A percentile compares a stretch with the other conserved stretches of the same genome.
Conservation (phyloP, 2,888 invertebrate species). For the Itoplectis maculator region DNA sequence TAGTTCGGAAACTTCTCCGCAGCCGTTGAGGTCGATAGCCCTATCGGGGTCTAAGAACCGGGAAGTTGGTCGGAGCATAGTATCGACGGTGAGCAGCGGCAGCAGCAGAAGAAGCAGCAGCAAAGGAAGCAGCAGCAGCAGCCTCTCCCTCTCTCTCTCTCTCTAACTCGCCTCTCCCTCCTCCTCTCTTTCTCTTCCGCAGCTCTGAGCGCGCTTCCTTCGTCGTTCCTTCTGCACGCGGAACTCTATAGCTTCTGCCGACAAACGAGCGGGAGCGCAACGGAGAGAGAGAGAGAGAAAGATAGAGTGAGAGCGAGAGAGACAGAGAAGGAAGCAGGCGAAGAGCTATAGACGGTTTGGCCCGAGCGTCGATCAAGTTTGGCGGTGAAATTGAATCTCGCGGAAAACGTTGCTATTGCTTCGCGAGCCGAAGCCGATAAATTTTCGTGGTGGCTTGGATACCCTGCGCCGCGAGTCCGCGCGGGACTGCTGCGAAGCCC, state of each 20-base stretch:
- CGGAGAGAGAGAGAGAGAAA: slow-evolving; percentile 11
- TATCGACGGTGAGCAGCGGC: slow-evolving; percentile 56
- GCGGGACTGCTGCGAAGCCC: background rate
- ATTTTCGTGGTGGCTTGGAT: slow-evolving; percentile 52
- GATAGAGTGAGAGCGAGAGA: slow-evolving; percentile 18
- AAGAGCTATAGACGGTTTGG: slow-evolving; percentile 21
- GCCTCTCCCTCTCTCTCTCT: slow-evolving; percentile 14
- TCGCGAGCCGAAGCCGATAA: slow-evolving; percentile 50
- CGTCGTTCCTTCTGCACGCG: background rate
- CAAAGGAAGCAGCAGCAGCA: too few species aligned
- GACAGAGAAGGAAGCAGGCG: slow-evolving; percentile 2
- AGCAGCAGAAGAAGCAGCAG: background rate
- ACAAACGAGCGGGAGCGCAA: background rate
- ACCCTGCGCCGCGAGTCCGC: background rate
- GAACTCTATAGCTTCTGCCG: slow-evolving; percentile 9
- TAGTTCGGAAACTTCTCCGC: slow-evolving; percentile 67
- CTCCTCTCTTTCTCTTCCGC: slow-evolving; percentile 20
- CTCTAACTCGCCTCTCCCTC: background rate
- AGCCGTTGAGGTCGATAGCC: slow-evolving; percentile 70
- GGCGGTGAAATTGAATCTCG: slow-evolving; percentile 68
- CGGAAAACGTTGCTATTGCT: slow-evolving; percentile 63
- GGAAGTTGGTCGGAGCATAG: slow-evolving; percentile 67
- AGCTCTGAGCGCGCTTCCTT: background rate
- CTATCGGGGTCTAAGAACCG: slow-evolving; percentile 68
- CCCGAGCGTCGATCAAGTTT: slow-evolving; percentile 68